Conservation (phyloP, 2,113 vertebrate species). For the Lethenteron camtschaticum region DNA sequence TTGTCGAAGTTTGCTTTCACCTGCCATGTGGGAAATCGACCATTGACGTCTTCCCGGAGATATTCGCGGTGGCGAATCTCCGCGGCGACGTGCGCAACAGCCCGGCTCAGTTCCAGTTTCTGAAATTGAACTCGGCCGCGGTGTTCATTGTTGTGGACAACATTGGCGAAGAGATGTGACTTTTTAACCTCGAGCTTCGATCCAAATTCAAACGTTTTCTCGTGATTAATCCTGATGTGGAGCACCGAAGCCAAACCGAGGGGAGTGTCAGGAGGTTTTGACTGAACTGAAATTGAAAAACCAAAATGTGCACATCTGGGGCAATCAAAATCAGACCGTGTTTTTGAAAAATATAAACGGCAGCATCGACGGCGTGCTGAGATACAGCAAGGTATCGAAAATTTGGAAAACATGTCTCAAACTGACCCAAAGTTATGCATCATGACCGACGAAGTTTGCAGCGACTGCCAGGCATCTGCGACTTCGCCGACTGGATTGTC, state of each 20-base stretch:
- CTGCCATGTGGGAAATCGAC: conserved; percentile 19
- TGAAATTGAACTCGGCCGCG: conserved; percentile 28
- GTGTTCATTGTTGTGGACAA: conserved; percentile 29
- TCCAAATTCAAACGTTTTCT: conserved; percentile 17
- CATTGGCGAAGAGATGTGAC: conserved; percentile 20
- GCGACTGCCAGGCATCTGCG: neutral
- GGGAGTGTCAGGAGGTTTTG: conserved; percentile 12
- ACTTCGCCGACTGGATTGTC: neutral
- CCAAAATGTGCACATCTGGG: conserved; percentile 15
- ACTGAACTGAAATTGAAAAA: conserved; percentile 13
- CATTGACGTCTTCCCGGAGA: conserved; percentile 18
- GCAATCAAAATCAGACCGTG: conserved; percentile 12
- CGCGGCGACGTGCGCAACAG: conserved; percentile 22
- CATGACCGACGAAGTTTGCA: neutral
- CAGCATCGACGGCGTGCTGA: conserved; percentile 15
- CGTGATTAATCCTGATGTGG: conserved; percentile 14
- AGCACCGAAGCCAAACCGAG: neutral
- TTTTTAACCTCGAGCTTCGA: conserved; percentile 21
- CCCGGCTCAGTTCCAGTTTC: conserved; percentile 22
- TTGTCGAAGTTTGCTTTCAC: conserved; percentile 36
- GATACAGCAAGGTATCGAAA: conserved; percentile 14
- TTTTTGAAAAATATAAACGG: conserved; percentile 15
- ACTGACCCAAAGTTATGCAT: neutral
- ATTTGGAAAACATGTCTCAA: conserved; percentile 14
- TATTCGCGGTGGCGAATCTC: conserved; percentile 26